phyloP scores from a whole-genome alignment of 2,113 vertebrate genomes.

The Clarias batrachus region DNA sequence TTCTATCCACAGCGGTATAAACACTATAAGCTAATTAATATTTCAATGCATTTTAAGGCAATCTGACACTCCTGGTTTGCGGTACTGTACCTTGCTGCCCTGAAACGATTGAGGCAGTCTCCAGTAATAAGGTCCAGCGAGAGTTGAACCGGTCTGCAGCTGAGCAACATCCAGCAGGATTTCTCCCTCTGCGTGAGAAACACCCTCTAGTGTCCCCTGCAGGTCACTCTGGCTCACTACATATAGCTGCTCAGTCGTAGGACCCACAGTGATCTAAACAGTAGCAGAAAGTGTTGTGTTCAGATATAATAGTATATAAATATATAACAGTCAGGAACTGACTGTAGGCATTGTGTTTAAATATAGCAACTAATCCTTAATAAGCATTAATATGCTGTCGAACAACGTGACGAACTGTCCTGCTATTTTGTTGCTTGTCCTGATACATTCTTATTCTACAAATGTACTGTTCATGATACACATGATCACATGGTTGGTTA shows the following conservation, averaged over 20 bases:
- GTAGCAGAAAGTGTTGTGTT: not conserved
- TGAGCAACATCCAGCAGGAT: conserved; percentile 76
- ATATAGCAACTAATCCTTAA: not conserved
- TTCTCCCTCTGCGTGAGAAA: conserved; percentile 78
- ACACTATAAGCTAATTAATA: not conserved
- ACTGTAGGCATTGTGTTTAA: not conserved
- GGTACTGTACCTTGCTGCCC: conserved; percentile 61
- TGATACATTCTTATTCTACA: not conserved
- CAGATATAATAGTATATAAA: not conserved
- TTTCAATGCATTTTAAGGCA: not conserved
- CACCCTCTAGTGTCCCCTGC: conserved; percentile 75
- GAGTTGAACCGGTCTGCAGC: conserved; percentile 64
- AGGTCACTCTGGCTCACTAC: conserved; percentile 83
- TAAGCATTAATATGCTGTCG: not conserved
- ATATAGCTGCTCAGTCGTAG: conserved; percentile 62
- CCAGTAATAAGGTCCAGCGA: conserved; percentile 84
- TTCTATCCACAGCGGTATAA: not conserved
- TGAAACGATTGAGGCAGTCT: conserved; percentile 78
- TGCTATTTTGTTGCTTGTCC: not conserved
- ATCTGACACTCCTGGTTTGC: not conserved
- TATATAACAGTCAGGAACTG: not conserved
- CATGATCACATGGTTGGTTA: not conserved
- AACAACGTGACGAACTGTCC: not conserved
- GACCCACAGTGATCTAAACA: conserved; percentile 71
- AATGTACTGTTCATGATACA: not conserved